These are phyloP conservation scores for Lepetodrilus schrolli DNA, from an alignment of 2,888 invertebrate genomes.

Conservation along the genomic window DNA sequence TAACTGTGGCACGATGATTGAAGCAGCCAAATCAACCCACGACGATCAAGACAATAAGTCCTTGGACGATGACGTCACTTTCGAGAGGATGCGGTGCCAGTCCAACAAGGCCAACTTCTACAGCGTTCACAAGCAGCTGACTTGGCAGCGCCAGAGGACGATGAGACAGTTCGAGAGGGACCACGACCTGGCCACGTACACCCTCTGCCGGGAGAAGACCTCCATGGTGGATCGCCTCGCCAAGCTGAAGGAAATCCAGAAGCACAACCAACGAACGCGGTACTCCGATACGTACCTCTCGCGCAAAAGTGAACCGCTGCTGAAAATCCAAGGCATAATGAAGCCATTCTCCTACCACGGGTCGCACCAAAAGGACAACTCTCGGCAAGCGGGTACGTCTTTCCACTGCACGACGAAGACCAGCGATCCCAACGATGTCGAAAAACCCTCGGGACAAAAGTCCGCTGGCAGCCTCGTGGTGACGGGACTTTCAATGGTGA, in stretches of 20 bases:
- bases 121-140: constrained; percentile 50
- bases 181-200: constrained; percentile 42
- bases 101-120: constrained; percentile 51
- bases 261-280: neutral
- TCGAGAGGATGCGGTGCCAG: constrained; percentile 50
- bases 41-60: constrained; percentile 32
- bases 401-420: too few species aligned
- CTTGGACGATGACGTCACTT: constrained; percentile 56
- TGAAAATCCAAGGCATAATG: too few species aligned
- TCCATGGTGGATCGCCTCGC: constrained; percentile 44
- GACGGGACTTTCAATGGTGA: too few species aligned
- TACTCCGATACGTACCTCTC: too few species aligned
- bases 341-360: too few species aligned
- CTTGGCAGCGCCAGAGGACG: constrained; percentile 52
- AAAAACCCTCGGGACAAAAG: too few species aligned
- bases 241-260: constrained; percentile 40
- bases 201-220: constrained; percentile 47
- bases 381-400: too few species aligned
- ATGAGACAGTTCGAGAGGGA: constrained; percentile 53
- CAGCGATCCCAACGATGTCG: too few species aligned
- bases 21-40: too few species aligned
- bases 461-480: too few species aligned
- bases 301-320: too few species aligned
- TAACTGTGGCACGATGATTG: neutral
- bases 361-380: too few species aligned